phyloP scores from a whole-genome alignment of 2,888 invertebrate species.

The Eilema caniola region DNA sequence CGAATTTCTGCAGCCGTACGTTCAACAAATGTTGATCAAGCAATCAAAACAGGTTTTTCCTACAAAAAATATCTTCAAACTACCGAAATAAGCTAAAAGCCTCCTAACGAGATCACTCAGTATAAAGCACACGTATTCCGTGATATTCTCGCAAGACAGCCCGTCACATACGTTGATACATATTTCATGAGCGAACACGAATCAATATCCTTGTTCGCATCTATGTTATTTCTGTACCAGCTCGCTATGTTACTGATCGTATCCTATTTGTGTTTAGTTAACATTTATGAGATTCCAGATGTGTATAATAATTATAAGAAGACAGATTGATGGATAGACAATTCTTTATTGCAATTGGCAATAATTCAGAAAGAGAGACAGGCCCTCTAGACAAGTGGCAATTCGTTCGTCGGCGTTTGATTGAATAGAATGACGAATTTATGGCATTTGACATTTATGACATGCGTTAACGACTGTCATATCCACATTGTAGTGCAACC shows the following conservation, averaged over 20 bases:
- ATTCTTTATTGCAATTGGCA: not conserved
- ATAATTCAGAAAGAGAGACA: not conserved
- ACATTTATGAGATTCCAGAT: constrained; percentile 7
- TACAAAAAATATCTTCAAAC: not conserved
- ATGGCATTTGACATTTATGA: too few relatives aligned
- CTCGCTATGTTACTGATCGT: not conserved
- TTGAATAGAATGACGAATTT: too few relatives aligned
- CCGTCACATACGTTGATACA: constrained; percentile 6
- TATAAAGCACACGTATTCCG: not conserved
- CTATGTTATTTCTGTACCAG: not conserved
- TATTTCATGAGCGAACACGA: constrained; percentile 9
- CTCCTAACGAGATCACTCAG: not conserved
- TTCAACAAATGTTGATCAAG: not conserved
- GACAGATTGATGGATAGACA: not conserved
- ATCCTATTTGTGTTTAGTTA: not conserved
- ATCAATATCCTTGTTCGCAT: constrained; percentile 5
- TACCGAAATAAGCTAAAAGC: not conserved
- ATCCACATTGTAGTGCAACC: too few relatives aligned
- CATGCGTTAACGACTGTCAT: too few relatives aligned
- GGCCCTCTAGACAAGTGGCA: too few relatives aligned
- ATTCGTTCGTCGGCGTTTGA: too few relatives aligned
- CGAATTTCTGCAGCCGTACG: too few relatives aligned
- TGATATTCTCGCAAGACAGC: not conserved
- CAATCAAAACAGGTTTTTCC: not conserved
- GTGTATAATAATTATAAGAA: not conserved